These are phyloP conservation scores for Helicolenus hilgendorfi DNA, from an alignment of 2,797 vertebrate genomes.

Conservation along the genomic window DNA sequence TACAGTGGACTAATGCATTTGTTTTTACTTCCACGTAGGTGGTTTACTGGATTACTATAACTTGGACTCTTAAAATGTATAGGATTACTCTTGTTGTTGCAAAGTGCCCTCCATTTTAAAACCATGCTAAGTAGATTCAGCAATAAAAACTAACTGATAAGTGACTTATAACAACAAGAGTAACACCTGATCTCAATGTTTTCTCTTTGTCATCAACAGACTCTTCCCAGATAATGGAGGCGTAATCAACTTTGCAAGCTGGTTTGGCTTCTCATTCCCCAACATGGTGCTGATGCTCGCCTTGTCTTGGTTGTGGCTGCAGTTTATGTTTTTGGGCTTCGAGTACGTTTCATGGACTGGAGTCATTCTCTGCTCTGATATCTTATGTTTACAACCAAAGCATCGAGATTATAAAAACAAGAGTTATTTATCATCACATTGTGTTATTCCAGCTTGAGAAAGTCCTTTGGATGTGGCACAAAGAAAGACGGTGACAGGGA, in stretches of 20 bases:
- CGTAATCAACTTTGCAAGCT: slow-evolving; percentile 94
- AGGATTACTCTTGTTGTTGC: neutral
- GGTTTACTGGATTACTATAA: neutral
- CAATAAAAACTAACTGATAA: neutral
- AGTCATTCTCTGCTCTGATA: neutral
- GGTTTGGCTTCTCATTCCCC: slow-evolving; percentile 95
- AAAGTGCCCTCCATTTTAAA: neutral
- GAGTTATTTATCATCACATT: neutral
- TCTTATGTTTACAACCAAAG: neutral
- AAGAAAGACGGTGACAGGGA: slow-evolving; percentile 57
- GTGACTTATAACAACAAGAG: neutral
- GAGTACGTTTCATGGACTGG: slow-evolving; percentile 87
- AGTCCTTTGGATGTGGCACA: slow-evolving; percentile 90
- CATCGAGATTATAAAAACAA: neutral
- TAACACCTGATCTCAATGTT: neutral
- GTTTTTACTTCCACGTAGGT: neutral
- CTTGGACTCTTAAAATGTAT: neutral
- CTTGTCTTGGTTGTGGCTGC: slow-evolving; percentile 93
- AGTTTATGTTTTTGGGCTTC: slow-evolving; percentile 92
- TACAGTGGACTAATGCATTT: neutral
- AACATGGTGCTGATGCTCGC: slow-evolving; percentile 90
- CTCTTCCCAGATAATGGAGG: slow-evolving; percentile 86
- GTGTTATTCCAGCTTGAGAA: slow-evolving; percentile 84
- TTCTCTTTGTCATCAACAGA: slow-evolving; percentile 70
- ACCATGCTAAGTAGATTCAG: neutral